Evolutionary conservation across 2,797 vertebrate species (phyloP).

Genomic region (Clarias pachynema): DNA sequence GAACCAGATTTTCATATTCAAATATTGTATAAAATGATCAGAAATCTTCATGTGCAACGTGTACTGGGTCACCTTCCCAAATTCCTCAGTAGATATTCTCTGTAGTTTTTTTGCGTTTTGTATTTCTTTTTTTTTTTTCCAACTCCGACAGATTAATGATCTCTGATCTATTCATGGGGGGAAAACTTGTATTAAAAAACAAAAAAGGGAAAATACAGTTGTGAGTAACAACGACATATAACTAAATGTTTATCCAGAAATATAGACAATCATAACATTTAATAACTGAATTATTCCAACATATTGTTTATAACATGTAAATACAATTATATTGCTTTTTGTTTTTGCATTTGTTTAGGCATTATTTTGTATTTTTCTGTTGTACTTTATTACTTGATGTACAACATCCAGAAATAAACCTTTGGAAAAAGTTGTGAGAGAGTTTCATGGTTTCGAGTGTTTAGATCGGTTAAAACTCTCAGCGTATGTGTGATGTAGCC

Average conservation of each 20-base stretch:
- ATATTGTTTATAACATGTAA: constrained; percentile 99
- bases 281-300: constrained; percentile 89
- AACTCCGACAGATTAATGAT: constrained; percentile 22
- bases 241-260: constrained; percentile 82
- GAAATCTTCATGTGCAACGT: constrained; percentile 8
- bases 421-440: constrained; percentile 85
- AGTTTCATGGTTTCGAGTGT: not conserved
- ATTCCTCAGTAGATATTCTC: constrained; percentile 25
- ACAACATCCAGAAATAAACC: constrained; percentile 99
- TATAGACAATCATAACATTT: constrained; percentile 97
- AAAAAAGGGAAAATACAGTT: constrained; percentile 66
- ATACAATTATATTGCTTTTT: constrained; percentile 84
- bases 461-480: too few species aligned
- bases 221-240: constrained; percentile 77
- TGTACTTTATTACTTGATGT: constrained; percentile 99
- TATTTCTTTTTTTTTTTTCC: constrained; percentile 35
- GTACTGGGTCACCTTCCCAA: constrained; percentile 22
- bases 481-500: too few species aligned
- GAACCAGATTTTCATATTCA: not conserved
- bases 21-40: constrained; percentile 9
- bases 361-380: constrained; percentile 98
- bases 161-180: constrained; percentile 41
- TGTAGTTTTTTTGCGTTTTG: constrained; percentile 27
- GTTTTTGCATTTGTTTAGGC: constrained; percentile 80
- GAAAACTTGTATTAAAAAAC: not conserved